Evolutionary conservation across 2,797 vertebrate genomes (phyloP), one percentile per base, ranked within the genome.

Genomic region (Chaetophractus vellerosus): DNA sequence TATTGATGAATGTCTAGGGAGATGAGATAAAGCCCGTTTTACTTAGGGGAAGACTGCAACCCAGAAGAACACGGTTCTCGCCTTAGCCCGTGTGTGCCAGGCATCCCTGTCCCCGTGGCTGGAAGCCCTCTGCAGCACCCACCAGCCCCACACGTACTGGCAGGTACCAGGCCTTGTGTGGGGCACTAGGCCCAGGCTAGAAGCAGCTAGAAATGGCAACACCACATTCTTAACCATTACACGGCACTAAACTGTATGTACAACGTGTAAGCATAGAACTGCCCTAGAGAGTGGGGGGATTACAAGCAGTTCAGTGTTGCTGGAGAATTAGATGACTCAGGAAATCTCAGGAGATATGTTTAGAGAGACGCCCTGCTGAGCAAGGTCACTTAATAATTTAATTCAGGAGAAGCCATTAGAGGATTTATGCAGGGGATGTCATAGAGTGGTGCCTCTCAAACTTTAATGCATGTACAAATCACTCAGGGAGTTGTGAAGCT

Each of bases 21-120:
- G 72, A 50, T 88, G 61, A 85, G 96, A 52, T 85, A 28, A 87
- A 89, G 23, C 69, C 61, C 1, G 3, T 21, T 89, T 71, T 87
- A 66, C 87, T 93, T 74, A 19, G 28, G 69, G 68, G 83, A 95
- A 59, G 66, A 66, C 45, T 76, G 31, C 89, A 36, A 41, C 33
- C 74, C 59, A 50, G 38, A 89, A 87, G 71, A 59, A 88, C 52
- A 79, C 48, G 11, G 2, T 80, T 59, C 66, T 84, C 74, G 15
- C 28, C 36, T 38, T 50, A 59, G 78, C 88, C 59, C 64, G 28
- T 85, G 78, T 74, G 33, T n/a, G 15, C 28, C 45, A 75, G 38
- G 28, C 75, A 84, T 31, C 41, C 21, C 59, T 61, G 64, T 55
- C 52, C 59, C 45, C 50, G 61, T 33, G 31, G 72, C 87, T 36